Evolutionary conservation across 2,888 invertebrate genomes (phyloP), one percentile per base, ranked within the genome.

Genomic region (Eretmocerus hayati): DNA sequence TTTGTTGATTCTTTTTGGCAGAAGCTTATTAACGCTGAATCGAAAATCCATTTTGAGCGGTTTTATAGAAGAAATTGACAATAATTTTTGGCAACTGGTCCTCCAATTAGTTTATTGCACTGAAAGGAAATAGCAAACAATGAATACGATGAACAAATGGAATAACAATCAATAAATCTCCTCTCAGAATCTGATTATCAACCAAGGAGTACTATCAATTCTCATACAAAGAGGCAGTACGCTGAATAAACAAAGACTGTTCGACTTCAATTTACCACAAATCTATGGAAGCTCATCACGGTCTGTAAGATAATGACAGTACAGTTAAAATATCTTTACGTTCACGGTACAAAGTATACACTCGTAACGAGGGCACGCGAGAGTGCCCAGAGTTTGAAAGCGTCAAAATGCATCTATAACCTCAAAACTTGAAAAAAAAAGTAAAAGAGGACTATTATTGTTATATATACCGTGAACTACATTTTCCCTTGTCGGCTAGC

Each of bases 1-100:
- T 61, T 68, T 70, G 61, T 69, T 71, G 57, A 71, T 70, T 55
- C 63, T 65, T 54, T 62, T 64, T 15, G 69, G 70, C 46, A 71
- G 53, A 23, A 71, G 60, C 53, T 61, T 65, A 55, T 70, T 70
- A 35, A 71, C 59, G 58, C 67, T 65, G 60, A 69, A 71, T 54
- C 64, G 66, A 58, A 70, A 71, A 60, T 71, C 70, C 71, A 71
- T 71, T 2, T 35, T 39, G n/a, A 33, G 11, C 11, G 15, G n/a
- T 13, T 26, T 26, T 26, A 11, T 26, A 26, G 26, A 26, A 26
- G 8, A 26, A 11, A 9, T 26, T 26, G 26, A 26, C 26, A 26
- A 26, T 6, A 26, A 26, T 26, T 26, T 26, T 26, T 26, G 26
- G 26, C 11, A 26, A 26, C 8, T 26, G 26, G 26, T n/a, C n/a